Conservation (phyloP, 2,113 vertebrate species). For the Tricholaema leucomelas region DNA sequence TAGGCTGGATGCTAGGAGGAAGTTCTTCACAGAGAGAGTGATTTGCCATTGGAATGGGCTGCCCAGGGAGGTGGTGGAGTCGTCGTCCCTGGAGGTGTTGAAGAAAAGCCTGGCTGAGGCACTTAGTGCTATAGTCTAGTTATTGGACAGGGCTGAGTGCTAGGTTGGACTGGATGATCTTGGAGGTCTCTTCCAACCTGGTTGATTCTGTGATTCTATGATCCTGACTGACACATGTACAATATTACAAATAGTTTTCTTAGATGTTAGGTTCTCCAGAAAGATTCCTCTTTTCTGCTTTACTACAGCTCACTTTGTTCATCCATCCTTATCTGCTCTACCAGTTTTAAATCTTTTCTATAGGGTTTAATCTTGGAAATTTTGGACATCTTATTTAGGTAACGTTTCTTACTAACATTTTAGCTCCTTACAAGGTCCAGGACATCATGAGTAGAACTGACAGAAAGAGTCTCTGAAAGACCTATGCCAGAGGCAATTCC, state of each 20-base stretch:
- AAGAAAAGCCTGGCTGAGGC: too few species aligned
- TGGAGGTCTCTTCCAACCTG: too few species aligned
- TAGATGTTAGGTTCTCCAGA: not conserved
- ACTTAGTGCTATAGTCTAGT: too few species aligned
- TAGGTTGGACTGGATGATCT: too few species aligned
- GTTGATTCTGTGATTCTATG: too few species aligned
- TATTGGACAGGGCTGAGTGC: too few species aligned
- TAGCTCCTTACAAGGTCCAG: not conserved
- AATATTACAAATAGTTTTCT: not conserved
- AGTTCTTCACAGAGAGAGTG: too few species aligned
- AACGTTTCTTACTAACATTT: not conserved
- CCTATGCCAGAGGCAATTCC: not conserved
- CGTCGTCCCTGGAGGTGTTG: too few species aligned
- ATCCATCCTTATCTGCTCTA: not conserved
- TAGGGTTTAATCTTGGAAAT: not conserved
- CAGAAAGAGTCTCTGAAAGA: not conserved
- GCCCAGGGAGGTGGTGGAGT: too few species aligned
- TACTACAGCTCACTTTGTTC: not conserved
- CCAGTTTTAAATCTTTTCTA: not conserved
- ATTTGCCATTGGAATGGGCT: too few species aligned
- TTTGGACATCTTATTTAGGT: not conserved
- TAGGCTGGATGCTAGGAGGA: too few species aligned
- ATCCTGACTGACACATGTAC: not conserved
- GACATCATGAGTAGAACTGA: not conserved
- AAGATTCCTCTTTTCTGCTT: not conserved